Evolutionary conservation across 2,888 invertebrate species (phyloP), one percentile per base, ranked within the genome.

Genomic region (Sarcophaga variegata): DNA sequence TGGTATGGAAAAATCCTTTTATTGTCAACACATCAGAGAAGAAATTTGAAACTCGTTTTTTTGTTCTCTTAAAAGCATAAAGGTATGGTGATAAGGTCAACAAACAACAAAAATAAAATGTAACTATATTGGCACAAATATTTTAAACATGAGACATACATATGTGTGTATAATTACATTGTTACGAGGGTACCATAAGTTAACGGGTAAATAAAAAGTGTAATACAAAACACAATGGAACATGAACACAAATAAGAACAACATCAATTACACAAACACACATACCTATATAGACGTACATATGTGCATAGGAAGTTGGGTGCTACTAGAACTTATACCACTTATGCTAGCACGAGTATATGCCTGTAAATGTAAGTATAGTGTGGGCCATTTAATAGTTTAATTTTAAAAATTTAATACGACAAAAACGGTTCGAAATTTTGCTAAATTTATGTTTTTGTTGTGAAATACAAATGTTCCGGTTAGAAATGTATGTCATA

Each of bases 91-190:
- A 1, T 11, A 47, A 3, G 45, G 59, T n/a, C n/a, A n/a, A 10
- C 6, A 2, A 47, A 0, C 6, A 47, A 2, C 8, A 66, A 72
- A 59, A 37, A 80, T 72, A 59, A 64, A 54, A 63, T 47, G 67
- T 77, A 77, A 81, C 74, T 49, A 77, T 78, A 85, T 59, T 78
- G 81, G 69, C 77, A 85, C 81, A 81, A 69, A 82, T 79, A 78
- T 66, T 64, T 78, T 82, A 59, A 67, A 27, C 47, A 17, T 74
- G 27, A 14, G 27, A 22, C 4, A 70, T 59, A 22, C 4, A 70
- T 59, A 47, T 37, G 37, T 4, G 20, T 59, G 17, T 49, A 47
- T 11, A 66, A 47, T 1, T 10, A 47, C 47, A 47, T 47, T 47
- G 2, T 47, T 2, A 47, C 2, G 2, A 47, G 47, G 47, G 47